These are phyloP conservation scores for Aviceda subcristata DNA, from an alignment of 2,113 vertebrate species.

Conservation along the genomic window DNA sequence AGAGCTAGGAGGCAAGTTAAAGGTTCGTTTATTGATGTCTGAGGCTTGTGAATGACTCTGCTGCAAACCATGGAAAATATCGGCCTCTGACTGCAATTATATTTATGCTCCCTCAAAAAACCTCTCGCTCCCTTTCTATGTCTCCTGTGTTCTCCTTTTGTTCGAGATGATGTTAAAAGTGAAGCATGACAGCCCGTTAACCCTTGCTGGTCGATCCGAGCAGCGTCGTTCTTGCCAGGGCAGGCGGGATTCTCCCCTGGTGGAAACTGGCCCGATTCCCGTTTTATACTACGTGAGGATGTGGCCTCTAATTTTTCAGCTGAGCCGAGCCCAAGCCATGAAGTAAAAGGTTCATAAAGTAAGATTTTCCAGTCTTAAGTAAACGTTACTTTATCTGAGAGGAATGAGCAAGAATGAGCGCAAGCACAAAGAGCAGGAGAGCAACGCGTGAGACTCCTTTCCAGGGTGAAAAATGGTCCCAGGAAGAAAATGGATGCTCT, in stretches of 20 bases:
- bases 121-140: neutral
- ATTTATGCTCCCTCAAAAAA: neutral
- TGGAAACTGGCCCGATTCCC: neutral
- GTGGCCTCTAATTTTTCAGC: slow-evolving; percentile 2
- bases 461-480: neutral
- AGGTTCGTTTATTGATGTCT: slow-evolving; percentile 1
- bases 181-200: neutral
- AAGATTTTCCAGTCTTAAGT: slow-evolving; percentile 27
- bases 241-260: neutral
- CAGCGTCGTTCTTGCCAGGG: neutral
- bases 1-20: slow-evolving; percentile 4
- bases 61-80: slow-evolving; percentile 2
- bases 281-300: neutral
- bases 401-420: neutral
- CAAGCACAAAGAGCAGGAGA: neutral
- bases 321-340: neutral
- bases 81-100: neutral
- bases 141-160: neutral
- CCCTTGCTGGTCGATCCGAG: fast-evolving
- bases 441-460: neutral
- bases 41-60: neutral
- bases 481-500: neutral
- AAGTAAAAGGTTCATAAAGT: slow-evolving; percentile 34
- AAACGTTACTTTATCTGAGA: slow-evolving; percentile 28
- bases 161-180: neutral